phyloP scores from a whole-genome alignment of 92 coral and sea anemone species.

The Parazoanthus darwini region DNA sequence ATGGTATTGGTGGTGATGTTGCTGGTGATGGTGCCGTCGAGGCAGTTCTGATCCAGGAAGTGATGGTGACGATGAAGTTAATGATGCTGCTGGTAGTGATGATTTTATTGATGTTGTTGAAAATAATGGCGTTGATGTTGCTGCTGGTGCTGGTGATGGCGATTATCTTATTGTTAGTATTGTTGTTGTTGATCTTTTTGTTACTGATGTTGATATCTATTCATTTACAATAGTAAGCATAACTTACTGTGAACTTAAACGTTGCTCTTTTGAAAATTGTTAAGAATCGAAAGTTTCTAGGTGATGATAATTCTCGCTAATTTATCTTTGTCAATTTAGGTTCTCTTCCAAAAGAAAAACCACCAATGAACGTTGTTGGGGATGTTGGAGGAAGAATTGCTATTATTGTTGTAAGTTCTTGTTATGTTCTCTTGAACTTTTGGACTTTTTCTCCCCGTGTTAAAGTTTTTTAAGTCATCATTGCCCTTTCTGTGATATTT shows the following conservation, averaged over 20 bases:
- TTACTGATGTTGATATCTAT: background rate
- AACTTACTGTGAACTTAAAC: no score
- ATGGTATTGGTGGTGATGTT: background rate
- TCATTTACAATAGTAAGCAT: background rate
- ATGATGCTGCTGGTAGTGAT: background rate
- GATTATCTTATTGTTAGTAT: background rate
- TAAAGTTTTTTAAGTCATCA: background rate
- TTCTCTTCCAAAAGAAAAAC: conserved; percentile 92
- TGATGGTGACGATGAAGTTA: background rate
- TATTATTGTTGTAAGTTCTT: conserved; percentile 78
- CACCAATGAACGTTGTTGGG: conserved; percentile 98
- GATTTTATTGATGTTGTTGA: background rate
- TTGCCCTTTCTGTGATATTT: no score
- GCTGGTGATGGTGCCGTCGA: background rate
- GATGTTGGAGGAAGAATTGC: conserved; percentile 99
- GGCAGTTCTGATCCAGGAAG: no score
- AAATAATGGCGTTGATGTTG: background rate
- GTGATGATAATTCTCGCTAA: background rate
- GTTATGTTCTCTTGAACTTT: background rate
- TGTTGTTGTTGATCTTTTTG: background rate
- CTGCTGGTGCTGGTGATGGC: background rate
- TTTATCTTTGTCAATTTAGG: conserved; percentile 50
- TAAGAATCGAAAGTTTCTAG: background rate
- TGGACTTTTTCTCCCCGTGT: background rate
- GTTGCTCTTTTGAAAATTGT: background rate